Evolutionary conservation across 1,140 invertebrate species (phyloP).

Genomic region (Plectrocnemia conspersa): DNA sequence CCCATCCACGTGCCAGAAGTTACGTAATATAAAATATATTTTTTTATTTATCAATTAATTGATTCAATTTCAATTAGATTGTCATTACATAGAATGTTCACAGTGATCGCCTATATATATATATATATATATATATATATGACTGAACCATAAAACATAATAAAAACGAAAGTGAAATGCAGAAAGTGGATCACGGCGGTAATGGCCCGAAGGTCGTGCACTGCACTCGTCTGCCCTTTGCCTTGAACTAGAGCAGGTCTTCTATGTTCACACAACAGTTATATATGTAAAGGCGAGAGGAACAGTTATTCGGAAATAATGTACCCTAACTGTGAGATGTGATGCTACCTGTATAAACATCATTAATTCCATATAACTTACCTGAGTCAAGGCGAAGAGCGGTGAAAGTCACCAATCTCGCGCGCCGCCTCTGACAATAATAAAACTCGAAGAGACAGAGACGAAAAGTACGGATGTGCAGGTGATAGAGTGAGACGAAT

Average conservation of each 20-base stretch:
- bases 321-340: not conserved
- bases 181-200: no score
- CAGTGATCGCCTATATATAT: no score
- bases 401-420: conserved; percentile 17
- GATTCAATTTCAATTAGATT: no score
- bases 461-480: not conserved
- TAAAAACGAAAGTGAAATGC: no score
- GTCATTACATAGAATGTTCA: no score
- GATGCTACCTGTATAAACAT: conserved; percentile 17
- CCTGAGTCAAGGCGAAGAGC: conserved; percentile 18
- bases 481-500: conserved; percentile 3
- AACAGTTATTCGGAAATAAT: conserved; percentile 16
- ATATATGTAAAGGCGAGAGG: conserved; percentile 1
- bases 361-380: conserved; percentile 24
- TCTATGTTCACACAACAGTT: conserved; percentile 2
- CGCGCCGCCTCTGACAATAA: conserved; percentile 9
- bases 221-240: conserved; percentile 17
- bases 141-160: no score
- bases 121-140: no score
- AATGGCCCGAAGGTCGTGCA: no score
- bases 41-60: no score
- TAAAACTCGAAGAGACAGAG: conserved; percentile 3
- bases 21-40: no score
- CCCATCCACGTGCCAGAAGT: no score
- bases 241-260: conserved; percentile 6